Conservation (phyloP, 2,113 vertebrate species). For the Dasyprocta punctata region DNA sequence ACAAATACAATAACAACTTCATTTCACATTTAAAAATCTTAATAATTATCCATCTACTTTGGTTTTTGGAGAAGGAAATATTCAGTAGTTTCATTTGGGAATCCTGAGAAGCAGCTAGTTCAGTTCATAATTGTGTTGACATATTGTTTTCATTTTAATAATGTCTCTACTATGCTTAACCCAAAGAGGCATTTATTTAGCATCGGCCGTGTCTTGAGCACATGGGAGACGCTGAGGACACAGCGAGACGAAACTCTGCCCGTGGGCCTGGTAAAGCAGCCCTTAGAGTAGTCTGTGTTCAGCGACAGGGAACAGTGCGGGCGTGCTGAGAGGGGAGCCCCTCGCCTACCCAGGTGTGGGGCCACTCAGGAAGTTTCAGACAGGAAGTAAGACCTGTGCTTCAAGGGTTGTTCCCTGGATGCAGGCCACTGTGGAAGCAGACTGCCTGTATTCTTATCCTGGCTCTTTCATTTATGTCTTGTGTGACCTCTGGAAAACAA, state of each 20-base stretch:
- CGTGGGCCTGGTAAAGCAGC: too few species aligned
- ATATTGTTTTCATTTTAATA: neutral
- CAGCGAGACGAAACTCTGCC: neutral
- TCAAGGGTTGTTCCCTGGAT: neutral
- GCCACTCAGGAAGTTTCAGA: neutral
- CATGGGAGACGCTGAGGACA: neutral
- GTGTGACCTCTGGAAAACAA: neutral
- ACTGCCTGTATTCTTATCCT: neutral
- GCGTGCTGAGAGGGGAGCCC: neutral
- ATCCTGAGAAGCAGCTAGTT: neutral
- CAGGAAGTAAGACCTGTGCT: neutral
- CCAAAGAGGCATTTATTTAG: neutral
- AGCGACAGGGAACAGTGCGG: neutral
- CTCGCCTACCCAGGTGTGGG: neutral
- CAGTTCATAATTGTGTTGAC: neutral
- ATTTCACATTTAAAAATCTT: neutral
- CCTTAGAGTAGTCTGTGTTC: neutral
- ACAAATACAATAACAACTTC: neutral
- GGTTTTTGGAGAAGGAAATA: neutral
- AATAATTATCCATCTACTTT: neutral
- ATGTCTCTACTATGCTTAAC: neutral
- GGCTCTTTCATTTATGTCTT: neutral
- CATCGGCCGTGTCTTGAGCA: neutral
- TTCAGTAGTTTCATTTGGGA: neutral
- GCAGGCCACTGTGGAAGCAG: neutral